Evolutionary conservation across 64 coral and sea anemone species (phyloP).

Genomic region (Dendronephthya gigantea): DNA sequence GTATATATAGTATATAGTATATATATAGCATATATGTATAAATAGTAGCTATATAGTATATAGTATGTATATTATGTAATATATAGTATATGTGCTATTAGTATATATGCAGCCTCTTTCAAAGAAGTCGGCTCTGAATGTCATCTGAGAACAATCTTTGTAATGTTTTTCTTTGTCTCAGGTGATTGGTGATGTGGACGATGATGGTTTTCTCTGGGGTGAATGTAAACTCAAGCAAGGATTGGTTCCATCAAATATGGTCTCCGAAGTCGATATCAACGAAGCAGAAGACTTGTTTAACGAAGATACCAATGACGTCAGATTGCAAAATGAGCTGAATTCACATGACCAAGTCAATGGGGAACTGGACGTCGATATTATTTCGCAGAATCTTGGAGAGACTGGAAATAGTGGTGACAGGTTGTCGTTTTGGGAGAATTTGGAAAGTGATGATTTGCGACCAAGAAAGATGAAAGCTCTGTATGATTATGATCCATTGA

Average conservation of each 20-base stretch:
- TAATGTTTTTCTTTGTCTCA: background rate
- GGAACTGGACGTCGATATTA: background rate
- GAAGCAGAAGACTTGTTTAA: slow-evolving; percentile 51
- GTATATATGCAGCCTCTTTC: no score
- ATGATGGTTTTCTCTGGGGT: slow-evolving; percentile 95
- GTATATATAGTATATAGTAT: no score
- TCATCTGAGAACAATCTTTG: no score
- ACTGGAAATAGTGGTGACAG: background rate
- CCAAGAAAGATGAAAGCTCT: slow-evolving; percentile 34
- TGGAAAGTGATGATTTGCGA: background rate
- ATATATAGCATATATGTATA: no score
- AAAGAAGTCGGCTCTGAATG: no score
- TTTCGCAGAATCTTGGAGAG: background rate
- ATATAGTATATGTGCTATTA: no score
- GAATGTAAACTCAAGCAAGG: slow-evolving; percentile 56
- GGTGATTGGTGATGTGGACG: slow-evolving; percentile 83
- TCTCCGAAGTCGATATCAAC: slow-evolving; percentile 71
- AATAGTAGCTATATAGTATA: no score
- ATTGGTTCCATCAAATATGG: slow-evolving; percentile 80
- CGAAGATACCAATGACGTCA: slow-evolving; percentile 35
- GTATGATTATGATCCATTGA: slow-evolving; percentile 65
- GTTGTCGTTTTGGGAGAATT: background rate
- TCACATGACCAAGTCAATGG: background rate
- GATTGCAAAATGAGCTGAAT: slow-evolving; percentile 15
- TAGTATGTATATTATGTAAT: no score